A percentile compares a stretch with the other conserved stretches of the same genome.
Conservation (phyloP, 2,113 vertebrate genomes). For the Sinocyclocheilus anophthalmus region DNA sequence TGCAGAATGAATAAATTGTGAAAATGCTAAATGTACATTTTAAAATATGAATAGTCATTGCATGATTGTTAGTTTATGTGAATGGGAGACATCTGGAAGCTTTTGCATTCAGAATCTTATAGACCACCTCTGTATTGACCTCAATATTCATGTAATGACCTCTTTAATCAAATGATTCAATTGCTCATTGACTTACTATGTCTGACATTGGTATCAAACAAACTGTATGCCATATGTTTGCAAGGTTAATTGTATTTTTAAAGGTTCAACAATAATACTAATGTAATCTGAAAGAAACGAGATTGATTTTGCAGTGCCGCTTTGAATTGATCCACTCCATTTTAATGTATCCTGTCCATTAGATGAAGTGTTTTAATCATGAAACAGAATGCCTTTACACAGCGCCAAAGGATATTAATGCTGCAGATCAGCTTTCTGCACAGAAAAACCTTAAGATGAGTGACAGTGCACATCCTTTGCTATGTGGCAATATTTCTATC, state of each 20-base stretch:
- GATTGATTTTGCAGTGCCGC: constrained; percentile 68
- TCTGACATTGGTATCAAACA: constrained; percentile 8
- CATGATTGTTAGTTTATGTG: neutral
- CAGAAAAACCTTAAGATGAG: neutral
- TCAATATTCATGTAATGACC: neutral
- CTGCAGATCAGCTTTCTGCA: constrained; percentile 37
- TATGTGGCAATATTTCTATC: neutral
- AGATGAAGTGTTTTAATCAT: constrained; percentile 72
- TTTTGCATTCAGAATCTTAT: neutral
- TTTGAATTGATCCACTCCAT: constrained; percentile 58
- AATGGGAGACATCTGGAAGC: neutral
- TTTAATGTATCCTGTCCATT: constrained; percentile 63
- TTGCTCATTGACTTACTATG: neutral
- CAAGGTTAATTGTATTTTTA: constrained; percentile 60
- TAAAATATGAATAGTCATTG: neutral
- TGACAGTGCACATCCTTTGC: neutral
- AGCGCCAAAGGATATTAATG: constrained; percentile 54
- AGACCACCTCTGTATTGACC: neutral
- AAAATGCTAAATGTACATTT: neutral
- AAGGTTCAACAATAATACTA: constrained; percentile 60
- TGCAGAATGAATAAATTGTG: neutral
- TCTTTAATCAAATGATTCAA: neutral
- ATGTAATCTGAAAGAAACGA: constrained; percentile 70
- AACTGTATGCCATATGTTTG: constrained; percentile 16
- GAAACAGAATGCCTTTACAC: constrained; percentile 64